A percentile compares a stretch with the other conserved stretches of the same genome.
Evolutionary conservation across 2,888 invertebrate genomes (phyloP).

Genomic region (Crioceris asparagi): DNA sequence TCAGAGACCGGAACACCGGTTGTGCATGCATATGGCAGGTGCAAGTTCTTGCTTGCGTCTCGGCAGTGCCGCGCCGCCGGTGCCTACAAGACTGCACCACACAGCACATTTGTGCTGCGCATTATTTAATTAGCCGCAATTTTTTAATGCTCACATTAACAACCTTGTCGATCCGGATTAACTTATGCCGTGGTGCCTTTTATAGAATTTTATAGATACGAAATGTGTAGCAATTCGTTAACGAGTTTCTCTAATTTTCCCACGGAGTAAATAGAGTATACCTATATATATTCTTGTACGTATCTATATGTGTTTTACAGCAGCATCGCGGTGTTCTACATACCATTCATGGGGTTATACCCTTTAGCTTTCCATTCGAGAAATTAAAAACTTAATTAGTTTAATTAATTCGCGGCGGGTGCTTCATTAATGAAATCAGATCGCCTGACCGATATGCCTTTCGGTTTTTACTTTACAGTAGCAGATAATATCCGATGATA

Average conservation of each 20-base stretch:
- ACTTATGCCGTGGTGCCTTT: slow-evolving; percentile 30
- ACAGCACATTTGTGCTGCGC: slow-evolving; percentile 32
- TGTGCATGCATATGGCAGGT: slow-evolving; percentile 31
- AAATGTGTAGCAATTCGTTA: slow-evolving; percentile 26
- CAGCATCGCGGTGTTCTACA: slow-evolving; percentile 15
- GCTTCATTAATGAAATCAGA: slow-evolving; percentile 16
- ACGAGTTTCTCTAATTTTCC: slow-evolving; percentile 30
- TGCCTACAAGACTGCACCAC: slow-evolving; percentile 31
- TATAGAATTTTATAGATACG: slow-evolving; percentile 28
- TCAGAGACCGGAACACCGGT: slow-evolving; percentile 32
- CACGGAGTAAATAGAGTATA: slow-evolving; percentile 20
- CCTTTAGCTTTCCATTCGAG: slow-evolving; percentile 15
- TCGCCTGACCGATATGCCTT: slow-evolving; percentile 5
- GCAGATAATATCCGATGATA: too few relatives aligned
- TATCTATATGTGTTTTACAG: background rate
- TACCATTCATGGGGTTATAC: slow-evolving; percentile 19
- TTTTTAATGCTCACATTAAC: slow-evolving; percentile 33
- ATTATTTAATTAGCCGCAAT: slow-evolving; percentile 36
- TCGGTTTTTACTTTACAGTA: slow-evolving; percentile 1
- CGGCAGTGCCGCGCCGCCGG: slow-evolving; percentile 26
- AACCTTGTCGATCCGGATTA: slow-evolving; percentile 34
- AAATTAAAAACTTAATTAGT: slow-evolving; percentile 19
- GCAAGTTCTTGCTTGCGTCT: slow-evolving; percentile 31
- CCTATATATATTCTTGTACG: background rate
- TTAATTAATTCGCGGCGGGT: slow-evolving; percentile 17